Percentiles rank a stretch among this genome's conserved stretches.
These are phyloP conservation scores for Cotesia vestalis DNA, from an alignment of 1,140 invertebrate genomes.

Conservation along the genomic window DNA sequence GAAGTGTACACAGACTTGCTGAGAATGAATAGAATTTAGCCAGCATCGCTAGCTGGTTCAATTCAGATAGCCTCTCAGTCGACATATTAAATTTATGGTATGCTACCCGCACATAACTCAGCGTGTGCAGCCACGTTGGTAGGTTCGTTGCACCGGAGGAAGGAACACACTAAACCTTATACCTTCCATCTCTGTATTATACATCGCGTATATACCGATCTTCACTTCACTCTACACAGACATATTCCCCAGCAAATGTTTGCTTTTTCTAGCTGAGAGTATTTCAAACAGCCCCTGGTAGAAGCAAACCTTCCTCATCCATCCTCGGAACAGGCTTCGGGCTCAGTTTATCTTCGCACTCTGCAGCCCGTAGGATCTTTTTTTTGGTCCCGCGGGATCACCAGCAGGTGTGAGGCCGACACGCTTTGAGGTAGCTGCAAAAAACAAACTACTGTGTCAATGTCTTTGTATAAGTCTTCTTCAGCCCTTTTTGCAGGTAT, in stretches of 20 bases:
- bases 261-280: conserved; percentile 18
- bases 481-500: neutral
- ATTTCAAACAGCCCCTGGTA: neutral
- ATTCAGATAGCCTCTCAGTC: conserved; percentile 52
- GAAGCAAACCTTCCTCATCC: neutral
- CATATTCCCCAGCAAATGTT: conserved; percentile 3
- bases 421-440: neutral
- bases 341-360: conserved; percentile 21
- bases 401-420: conserved; percentile 24
- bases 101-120: conserved; percentile 49
- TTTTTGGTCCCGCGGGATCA: conserved; percentile 27
- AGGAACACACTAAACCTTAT: conserved; percentile 6
- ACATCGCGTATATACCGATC: neutral
- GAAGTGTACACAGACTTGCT: conserved; percentile 39
- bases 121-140: conserved; percentile 27
- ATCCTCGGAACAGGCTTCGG: neutral
- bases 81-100: conserved; percentile 53
- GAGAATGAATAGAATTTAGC: conserved; percentile 52
- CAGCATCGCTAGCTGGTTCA: conserved; percentile 49
- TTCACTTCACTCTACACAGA: too few species aligned
- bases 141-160: neutral
- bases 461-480: too few species aligned
- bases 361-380: conserved; percentile 1
- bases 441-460: conserved; percentile 4
- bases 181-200: neutral